These are phyloP conservation scores for Genyomyrus donnyi DNA, from an alignment of 2,113 vertebrate genomes.

Conservation along the genomic window DNA sequence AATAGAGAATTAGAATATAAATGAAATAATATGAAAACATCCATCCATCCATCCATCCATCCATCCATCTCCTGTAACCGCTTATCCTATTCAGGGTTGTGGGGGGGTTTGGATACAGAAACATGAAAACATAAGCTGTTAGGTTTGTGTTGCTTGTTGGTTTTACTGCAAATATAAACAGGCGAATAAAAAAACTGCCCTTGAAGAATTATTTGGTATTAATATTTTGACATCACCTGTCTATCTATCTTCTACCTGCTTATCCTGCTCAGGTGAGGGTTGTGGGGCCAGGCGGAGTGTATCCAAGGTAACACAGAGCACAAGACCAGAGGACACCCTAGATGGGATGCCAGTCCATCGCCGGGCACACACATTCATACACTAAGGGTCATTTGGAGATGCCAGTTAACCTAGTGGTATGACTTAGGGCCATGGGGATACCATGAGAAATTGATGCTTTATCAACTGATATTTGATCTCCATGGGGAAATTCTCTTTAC, in stretches of 20 bases:
- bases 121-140: background rate
- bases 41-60: background rate
- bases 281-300: background rate
- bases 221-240: background rate
- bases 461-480: too few species aligned
- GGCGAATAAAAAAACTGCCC: background rate
- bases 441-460: too few species aligned
- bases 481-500: too few species aligned
- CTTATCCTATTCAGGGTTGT: background rate
- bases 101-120: background rate
- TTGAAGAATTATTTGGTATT: background rate
- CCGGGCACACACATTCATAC: background rate
- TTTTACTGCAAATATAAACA: background rate
- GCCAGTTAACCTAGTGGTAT: background rate
- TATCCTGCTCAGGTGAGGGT: background rate
- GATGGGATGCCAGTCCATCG: background rate
- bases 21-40: background rate
- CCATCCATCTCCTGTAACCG: background rate
- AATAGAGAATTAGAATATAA: background rate
- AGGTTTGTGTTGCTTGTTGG: background rate
- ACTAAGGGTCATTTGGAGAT: background rate
- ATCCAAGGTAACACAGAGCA: background rate
- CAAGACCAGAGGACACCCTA: background rate
- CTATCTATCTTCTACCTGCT: background rate
- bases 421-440: background rate